Percentiles rank a stretch among this genome's conserved stretches.
These are phyloP conservation scores for Drosophila meridionalis DNA, from an alignment of 2,888 invertebrate species.

Conservation along the genomic window DNA sequence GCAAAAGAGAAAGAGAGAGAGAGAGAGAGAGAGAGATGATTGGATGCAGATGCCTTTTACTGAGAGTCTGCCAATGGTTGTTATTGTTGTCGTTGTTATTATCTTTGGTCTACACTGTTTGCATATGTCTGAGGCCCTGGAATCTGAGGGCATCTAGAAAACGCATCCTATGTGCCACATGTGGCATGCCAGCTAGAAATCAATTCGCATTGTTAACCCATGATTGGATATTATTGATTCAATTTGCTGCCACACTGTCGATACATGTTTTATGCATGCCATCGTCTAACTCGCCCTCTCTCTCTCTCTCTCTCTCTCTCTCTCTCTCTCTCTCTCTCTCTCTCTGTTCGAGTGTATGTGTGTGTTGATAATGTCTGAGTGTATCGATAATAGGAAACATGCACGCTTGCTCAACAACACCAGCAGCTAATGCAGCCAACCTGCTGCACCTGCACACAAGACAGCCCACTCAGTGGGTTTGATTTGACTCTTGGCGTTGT, in stretches of 20 bases:
- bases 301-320: background rate
- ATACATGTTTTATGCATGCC: slow-evolving; percentile 78
- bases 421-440: slow-evolving; percentile 13
- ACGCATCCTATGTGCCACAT: slow-evolving; percentile 28
- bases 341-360: background rate
- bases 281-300: slow-evolving; percentile 8
- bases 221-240: slow-evolving; percentile 83
- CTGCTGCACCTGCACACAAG: slow-evolving; percentile 17
- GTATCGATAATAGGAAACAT: slow-evolving; percentile 72
- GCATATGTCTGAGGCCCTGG: slow-evolving; percentile 47
- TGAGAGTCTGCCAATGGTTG: slow-evolving; percentile 38
- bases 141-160: slow-evolving; percentile 8
- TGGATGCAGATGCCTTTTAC: background rate
- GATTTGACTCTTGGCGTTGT: slow-evolving; percentile 37
- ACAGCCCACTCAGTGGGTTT: slow-evolving; percentile 14
- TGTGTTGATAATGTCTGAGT: slow-evolving; percentile 65
- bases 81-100: slow-evolving; percentile 40
- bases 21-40: background rate
- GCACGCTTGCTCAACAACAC: slow-evolving; percentile 54
- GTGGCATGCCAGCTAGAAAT: slow-evolving; percentile 74
- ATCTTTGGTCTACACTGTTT: slow-evolving; percentile 62
- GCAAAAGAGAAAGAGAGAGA: background rate
- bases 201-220: slow-evolving; percentile 82
- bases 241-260: slow-evolving; percentile 77
- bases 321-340: background rate